phyloP scores from a whole-genome alignment of 2,888 invertebrate species.

The Clanis bilineata region DNA sequence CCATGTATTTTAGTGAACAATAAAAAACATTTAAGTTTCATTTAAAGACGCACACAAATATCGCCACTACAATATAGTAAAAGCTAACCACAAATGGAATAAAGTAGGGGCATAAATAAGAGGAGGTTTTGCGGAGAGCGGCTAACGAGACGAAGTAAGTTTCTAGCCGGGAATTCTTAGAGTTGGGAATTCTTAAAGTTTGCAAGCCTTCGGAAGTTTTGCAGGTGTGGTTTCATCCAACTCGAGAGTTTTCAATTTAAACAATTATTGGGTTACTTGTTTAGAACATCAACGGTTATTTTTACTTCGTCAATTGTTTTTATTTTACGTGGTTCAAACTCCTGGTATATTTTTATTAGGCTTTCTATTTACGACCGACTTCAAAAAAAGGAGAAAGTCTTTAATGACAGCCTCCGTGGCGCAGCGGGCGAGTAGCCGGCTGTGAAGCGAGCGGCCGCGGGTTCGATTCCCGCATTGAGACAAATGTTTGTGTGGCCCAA shows the following conservation, averaged over 20 bases:
- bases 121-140: constrained; percentile 69
- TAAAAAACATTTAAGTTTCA: neutral
- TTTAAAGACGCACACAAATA: constrained; percentile 9
- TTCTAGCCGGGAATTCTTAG: constrained; percentile 61
- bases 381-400: too few species aligned
- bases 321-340: neutral
- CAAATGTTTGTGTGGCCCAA: too few species aligned
- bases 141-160: constrained; percentile 73
- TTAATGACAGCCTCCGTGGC: too few species aligned
- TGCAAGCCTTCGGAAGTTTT: constrained; percentile 47
- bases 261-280: constrained; percentile 44
- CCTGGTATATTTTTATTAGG: too few species aligned
- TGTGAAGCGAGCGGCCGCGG: too few species aligned
- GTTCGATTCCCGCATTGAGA: too few species aligned
- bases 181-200: constrained; percentile 58
- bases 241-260: constrained; percentile 53
- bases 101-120: constrained; percentile 75
- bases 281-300: constrained; percentile 13
- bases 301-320: neutral
- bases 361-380: too few species aligned
- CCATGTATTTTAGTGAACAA: neutral
- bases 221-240: constrained; percentile 50
- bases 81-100: constrained; percentile 61
- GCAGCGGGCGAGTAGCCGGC: too few species aligned
- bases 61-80: constrained; percentile 19